phyloP scores from a whole-genome alignment of 1,140 invertebrate genomes.

The Camponotus pennsylvanicus region DNA sequence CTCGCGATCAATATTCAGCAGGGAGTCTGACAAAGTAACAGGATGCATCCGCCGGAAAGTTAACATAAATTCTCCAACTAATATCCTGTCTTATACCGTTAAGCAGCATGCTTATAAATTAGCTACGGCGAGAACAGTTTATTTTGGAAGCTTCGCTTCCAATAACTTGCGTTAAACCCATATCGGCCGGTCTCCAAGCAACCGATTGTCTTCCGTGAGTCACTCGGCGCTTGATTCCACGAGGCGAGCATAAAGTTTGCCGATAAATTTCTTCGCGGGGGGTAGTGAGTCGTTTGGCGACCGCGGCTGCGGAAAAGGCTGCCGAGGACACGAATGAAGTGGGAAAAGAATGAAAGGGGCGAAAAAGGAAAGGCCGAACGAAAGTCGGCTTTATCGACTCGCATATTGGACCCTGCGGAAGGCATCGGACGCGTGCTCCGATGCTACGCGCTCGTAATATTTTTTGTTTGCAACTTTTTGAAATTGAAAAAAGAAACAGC shows the following conservation, averaged over 20 bases:
- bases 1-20: slow-evolving; percentile 22
- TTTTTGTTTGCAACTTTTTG: not conserved
- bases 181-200: not conserved
- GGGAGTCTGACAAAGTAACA: slow-evolving; percentile 39
- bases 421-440: not conserved
- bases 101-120: slow-evolving; percentile 43
- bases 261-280: slow-evolving; percentile 50
- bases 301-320: slow-evolving; percentile 14
- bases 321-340: not conserved
- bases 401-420: slow-evolving; percentile 31
- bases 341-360: not conserved
- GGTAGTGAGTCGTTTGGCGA: not conserved
- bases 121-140: not conserved
- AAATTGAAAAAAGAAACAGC: slow-evolving; percentile 16
- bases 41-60: slow-evolving; percentile 41
- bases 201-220: slow-evolving; percentile 15
- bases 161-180: not conserved
- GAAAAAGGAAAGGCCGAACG: not conserved
- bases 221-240: slow-evolving; percentile 1
- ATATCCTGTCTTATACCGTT: slow-evolving; percentile 35
- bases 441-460: not conserved
- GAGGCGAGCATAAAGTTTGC: slow-evolving; percentile 42
- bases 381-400: slow-evolving; percentile 56
- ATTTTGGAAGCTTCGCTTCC: not conserved
- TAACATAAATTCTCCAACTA: slow-evolving; percentile 50